Evolutionary conservation across 1,140 invertebrate genomes (phyloP), one percentile per base, ranked within the genome.

Genomic region (Meloidogyne floridensis): DNA sequence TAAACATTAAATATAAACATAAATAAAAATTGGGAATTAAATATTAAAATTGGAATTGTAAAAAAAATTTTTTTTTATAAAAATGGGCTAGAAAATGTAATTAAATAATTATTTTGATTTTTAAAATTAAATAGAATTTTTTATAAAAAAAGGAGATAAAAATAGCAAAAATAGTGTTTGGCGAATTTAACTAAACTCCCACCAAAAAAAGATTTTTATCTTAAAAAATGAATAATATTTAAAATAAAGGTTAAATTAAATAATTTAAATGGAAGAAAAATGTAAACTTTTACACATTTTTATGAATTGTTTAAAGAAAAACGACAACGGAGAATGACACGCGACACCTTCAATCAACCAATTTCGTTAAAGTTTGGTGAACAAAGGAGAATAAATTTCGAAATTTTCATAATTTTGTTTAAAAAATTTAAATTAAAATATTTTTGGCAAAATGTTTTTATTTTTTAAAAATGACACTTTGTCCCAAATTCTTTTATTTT

Each of bases 391-490:
- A 65, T 65, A n/a, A 65, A 65, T 6, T 65, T 65, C 15, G 10
- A 65, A 65, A 6, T 65, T 65, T 65, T n/a, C 15, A 6, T 8
- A 15, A 65, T 13, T n/a, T 1, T 6, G 7, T n/a, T n/a, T n/a
- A 65, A 18, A 18, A 18, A 5, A n/a, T 65, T 65, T n/a, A 65
- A 65, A n/a, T 65, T 65, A 54, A 54, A 6, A 65, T n/a, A n/a
- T 65, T 65, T 65, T 65, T 65, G 59, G 59, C 59, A 65, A n/a
- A n/a, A n/a, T 65, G 59, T 65, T n/a, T 65, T 65, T 65, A 15
- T n/a, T 6, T n/a, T 18, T 65, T 7, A 18, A 59, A 65, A 65
- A 65, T 65, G 59, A n/a, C n/a, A 65, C 7, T 65, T 65, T 18
- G 7, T 65, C 59, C n/a, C 8, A 54, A 54, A 10, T 9, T 54